Base-by-base conservation (phyloP, 2,113 vertebrate genomes). In the Salvator merianae region DNA sequence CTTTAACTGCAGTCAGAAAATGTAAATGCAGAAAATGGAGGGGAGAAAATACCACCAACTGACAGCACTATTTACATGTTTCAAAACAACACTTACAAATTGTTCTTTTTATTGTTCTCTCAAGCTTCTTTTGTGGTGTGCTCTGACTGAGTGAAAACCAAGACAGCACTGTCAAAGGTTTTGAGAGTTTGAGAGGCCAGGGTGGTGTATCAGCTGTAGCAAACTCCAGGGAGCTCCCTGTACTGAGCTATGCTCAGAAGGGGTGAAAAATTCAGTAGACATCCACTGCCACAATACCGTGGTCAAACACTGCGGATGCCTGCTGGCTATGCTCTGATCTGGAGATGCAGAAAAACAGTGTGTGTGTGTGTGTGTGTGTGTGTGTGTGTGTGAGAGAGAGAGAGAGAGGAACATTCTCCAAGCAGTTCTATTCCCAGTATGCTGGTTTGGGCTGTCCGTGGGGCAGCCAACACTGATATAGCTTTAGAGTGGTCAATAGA, bases 1-100 rank as follows among this genome's bases (percentile, higher is more conserved):
- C 93, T 95, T 90, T 94, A 94, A 95, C 92, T 93, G 87, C 81
- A 94, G 86, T 92, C 93, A 91, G 90, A 92, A 95, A 95, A 96
- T 94, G 82, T 85, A 94, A 93, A 92, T 91, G 89, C 87, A 92
- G 80, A 87, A 93, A 95, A 94, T 87, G 43, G 88, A 90, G 94
- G 92, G 30, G 71, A 55, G 22, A 14, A 62, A 50, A 7, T 89
- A 84, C 92, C 87, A 87, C 86, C 43, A 0, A 90, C 85, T 94
- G 94, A 95, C 91, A 94, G 88, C 78, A 90, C 74, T 93, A 90
- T 91, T 95, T 95, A 92, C 83, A 90, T 87, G 89, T 94, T 96
- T 96, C 91, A 94, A 95, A 95, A 94, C 90, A 95, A 90, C 40
- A 7, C 81, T 92, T 92, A 86, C 53, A 88, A 92, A 93, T 91